Conservation (phyloP, 2,888 invertebrate species). For the Campoletis raptor region DNA sequence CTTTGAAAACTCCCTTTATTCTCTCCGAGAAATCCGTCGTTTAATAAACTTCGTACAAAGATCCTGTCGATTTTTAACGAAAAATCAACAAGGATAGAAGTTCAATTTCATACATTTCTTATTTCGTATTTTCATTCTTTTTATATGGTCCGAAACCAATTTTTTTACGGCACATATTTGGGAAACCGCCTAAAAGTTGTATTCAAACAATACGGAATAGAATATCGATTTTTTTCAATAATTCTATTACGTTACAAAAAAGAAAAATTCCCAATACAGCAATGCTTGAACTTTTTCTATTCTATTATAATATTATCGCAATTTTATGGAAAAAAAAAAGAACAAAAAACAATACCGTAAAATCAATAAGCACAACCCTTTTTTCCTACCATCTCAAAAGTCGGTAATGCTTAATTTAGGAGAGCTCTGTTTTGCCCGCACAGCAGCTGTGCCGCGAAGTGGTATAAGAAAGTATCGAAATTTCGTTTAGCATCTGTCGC, state of each 20-base stretch:
- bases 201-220: not conserved
- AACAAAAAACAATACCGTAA: not conserved
- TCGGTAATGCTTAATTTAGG: slow-evolving; percentile 81
- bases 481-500: slow-evolving; percentile 80
- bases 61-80: not conserved
- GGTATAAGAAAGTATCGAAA: slow-evolving; percentile 73
- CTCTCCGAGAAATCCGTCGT: not conserved
- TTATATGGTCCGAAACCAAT: not conserved
- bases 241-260: not conserved
- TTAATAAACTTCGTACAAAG: slow-evolving; percentile 2
- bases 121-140: not conserved
- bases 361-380: slow-evolving; percentile 54
- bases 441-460: slow-evolving; percentile 74
- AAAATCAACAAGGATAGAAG: not conserved
- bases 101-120: not conserved
- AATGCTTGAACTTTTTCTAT: not conserved
- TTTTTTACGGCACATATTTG: not conserved
- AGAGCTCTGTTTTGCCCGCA: slow-evolving; percentile 80
- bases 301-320: not conserved
- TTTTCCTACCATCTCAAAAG: slow-evolving; percentile 66
- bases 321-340: not conserved
- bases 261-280: too few relatives aligned
- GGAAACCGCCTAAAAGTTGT: not conserved
- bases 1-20: slow-evolving; percentile 43
- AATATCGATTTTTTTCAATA: not conserved